Evolutionary conservation across 2,888 invertebrate genomes (phyloP).

Genomic region (Ethmia dodecea): DNA sequence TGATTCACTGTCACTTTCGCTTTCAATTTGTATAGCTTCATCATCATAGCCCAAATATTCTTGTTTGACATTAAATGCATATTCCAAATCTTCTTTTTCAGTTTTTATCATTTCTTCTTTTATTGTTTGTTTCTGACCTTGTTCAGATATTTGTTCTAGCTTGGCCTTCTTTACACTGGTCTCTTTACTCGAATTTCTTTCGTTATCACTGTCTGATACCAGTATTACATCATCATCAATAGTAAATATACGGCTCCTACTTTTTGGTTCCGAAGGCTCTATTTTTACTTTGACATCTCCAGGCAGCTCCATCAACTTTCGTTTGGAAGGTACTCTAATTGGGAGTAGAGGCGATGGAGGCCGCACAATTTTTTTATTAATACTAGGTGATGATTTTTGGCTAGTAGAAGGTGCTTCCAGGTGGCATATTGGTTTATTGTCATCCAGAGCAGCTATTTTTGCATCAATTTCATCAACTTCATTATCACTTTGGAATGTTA

Average conservation of each 20-base stretch:
- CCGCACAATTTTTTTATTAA: too few relatives aligned
- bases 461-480: conserved; percentile 39
- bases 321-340: conserved; percentile 17
- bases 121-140: conserved; percentile 17
- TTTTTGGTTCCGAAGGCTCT: background rate
- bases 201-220: conserved; percentile 49
- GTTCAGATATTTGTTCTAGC: conserved; percentile 31
- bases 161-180: conserved; percentile 34
- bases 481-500: conserved; percentile 45
- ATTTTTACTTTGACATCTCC: conserved; percentile 23
- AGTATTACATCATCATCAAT: conserved; percentile 30
- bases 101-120: conserved; percentile 34
- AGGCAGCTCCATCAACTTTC: too few relatives aligned
- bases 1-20: conserved; percentile 73
- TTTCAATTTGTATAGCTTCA: conserved; percentile 50
- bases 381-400: too few relatives aligned
- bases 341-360: conserved; percentile 28
- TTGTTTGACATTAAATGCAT: conserved; percentile 58
- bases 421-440: conserved; percentile 3
- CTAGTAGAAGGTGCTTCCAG: background rate
- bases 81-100: conserved; percentile 48
- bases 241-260: too few relatives aligned
- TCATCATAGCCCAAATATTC: conserved; percentile 57
- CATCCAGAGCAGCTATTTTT: conserved; percentile 29
- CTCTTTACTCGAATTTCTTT: conserved; percentile 20